These are phyloP conservation scores for Desmophyllum pertusum DNA, from an alignment of 92 coral and sea anemone species.

Conservation along the genomic window DNA sequence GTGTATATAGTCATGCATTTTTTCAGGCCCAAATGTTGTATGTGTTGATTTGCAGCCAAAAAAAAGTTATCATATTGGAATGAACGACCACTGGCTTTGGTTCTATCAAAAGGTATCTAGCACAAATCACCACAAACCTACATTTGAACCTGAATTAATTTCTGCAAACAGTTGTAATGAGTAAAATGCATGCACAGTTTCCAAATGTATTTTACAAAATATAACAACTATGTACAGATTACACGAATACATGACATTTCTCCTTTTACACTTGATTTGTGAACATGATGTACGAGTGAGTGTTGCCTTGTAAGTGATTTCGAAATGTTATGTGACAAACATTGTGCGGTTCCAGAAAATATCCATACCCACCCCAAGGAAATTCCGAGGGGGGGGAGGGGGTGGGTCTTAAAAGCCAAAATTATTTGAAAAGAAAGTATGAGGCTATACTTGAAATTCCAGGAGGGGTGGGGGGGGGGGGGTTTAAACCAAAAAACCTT, in stretches of 20 bases:
- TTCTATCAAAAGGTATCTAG: not conserved
- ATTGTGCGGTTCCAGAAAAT: too few relatives aligned
- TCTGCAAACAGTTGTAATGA: too few relatives aligned
- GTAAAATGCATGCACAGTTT: too few relatives aligned
- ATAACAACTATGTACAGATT: not conserved
- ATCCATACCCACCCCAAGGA: too few relatives aligned
- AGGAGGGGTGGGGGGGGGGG: too few relatives aligned
- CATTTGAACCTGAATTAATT: not conserved
- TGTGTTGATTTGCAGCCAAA: not conserved
- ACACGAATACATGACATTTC: constrained; percentile 23
- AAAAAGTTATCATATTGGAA: not conserved
- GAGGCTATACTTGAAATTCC: too few relatives aligned
- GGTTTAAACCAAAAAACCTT: too few relatives aligned
- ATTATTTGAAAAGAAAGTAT: too few relatives aligned
- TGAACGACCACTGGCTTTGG: not conserved
- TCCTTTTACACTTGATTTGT: not conserved
- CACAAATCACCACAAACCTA: not conserved
- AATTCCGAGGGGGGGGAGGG: too few relatives aligned
- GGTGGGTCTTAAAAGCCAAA: too few relatives aligned
- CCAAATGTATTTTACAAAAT: not conserved
- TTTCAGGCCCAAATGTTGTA: too few relatives aligned
- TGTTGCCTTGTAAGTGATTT: not conserved
- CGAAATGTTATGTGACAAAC: not conserved
- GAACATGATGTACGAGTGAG: not conserved
- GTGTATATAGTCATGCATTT: not conserved